Conservation (phyloP, 1,140 invertebrate species). For the Neocloeon triangulifer region DNA sequence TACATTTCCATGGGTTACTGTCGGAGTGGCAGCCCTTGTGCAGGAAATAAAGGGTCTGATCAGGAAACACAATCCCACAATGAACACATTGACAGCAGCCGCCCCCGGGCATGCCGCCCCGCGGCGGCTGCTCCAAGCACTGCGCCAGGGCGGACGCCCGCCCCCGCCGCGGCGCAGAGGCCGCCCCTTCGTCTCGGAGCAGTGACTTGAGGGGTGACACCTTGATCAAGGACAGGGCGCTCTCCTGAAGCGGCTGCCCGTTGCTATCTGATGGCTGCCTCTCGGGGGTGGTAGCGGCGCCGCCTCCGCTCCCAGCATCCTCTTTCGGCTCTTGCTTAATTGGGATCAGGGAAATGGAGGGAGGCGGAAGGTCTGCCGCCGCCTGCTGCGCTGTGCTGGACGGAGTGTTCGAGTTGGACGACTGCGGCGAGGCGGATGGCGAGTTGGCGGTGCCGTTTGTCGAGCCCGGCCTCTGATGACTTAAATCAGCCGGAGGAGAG, state of each 20-base stretch:
- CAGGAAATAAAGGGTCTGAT: constrained; percentile 85
- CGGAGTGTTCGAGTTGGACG: constrained; percentile 46
- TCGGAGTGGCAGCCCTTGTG: constrained; percentile 95
- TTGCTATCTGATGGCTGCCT: no score
- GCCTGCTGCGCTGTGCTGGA: constrained; percentile 24
- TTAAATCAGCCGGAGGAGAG: not conserved
- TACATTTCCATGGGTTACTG: constrained; percentile 93
- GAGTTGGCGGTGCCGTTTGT: constrained; percentile 25
- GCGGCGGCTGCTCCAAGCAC: no score
- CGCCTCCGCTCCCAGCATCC: constrained; percentile 13
- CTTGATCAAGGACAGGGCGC: constrained; percentile 30
- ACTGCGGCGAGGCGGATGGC: constrained; percentile 49
- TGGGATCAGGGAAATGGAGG: constrained; percentile 63
- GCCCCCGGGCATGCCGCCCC: constrained; percentile 20
- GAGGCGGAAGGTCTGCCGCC: constrained; percentile 17
- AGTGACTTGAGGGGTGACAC: constrained; percentile 64
- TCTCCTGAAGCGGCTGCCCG: no score
- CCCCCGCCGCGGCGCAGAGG: not conserved
- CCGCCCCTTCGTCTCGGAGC: constrained; percentile 37
- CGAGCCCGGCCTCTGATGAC: constrained; percentile 1
- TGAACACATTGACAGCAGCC: constrained; percentile 40
- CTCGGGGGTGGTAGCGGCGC: constrained; percentile 14
- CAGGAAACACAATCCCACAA: constrained; percentile 86
- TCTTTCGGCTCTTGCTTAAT: constrained; percentile 54
- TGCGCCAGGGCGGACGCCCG: constrained; percentile 12